Conservation (phyloP, 2,888 invertebrate genomes). For the Lasioglossum oenotherae region DNA sequence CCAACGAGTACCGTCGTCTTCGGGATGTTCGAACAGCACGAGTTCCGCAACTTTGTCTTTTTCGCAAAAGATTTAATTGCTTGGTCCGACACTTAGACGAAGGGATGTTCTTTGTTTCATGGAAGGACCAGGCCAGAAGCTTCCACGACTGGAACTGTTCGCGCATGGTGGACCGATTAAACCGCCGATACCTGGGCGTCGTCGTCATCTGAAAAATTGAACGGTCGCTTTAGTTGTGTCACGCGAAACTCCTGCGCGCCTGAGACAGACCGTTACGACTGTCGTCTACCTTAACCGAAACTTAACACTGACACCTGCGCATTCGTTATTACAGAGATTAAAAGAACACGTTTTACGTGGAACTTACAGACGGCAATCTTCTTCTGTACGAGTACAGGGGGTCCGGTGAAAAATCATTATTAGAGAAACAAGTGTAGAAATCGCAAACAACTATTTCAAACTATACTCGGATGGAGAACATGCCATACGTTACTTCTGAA, state of each 20-base stretch:
- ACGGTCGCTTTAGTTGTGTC: conserved; percentile 35
- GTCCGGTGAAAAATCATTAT: background rate
- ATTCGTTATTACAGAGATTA: background rate
- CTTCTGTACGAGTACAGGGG: background rate
- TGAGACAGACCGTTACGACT: conserved; percentile 60
- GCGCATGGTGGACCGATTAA: conserved; percentile 72
- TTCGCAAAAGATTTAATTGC: background rate
- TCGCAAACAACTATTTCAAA: background rate
- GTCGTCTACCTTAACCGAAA: conserved; percentile 50
- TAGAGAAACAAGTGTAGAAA: too few species aligned
- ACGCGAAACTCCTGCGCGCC: background rate
- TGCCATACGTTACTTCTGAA: background rate
- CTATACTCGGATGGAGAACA: background rate
- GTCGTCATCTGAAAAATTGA: conserved; percentile 87
- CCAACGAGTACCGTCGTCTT: background rate
- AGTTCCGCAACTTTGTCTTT: background rate
- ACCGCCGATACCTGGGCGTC: conserved; percentile 89
- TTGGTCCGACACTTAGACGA: conserved; percentile 21
- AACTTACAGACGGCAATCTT: background rate
- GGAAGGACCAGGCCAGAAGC: conserved; percentile 48
- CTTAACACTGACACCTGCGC: conserved; percentile 6
- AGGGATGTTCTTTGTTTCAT: background rate
- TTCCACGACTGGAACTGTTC: conserved; percentile 64
- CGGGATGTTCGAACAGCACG: conserved; percentile 2
- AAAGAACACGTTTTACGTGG: background rate